phyloP scores from a whole-genome alignment of 2,888 invertebrate genomes.

The Cheilosia impressa region DNA sequence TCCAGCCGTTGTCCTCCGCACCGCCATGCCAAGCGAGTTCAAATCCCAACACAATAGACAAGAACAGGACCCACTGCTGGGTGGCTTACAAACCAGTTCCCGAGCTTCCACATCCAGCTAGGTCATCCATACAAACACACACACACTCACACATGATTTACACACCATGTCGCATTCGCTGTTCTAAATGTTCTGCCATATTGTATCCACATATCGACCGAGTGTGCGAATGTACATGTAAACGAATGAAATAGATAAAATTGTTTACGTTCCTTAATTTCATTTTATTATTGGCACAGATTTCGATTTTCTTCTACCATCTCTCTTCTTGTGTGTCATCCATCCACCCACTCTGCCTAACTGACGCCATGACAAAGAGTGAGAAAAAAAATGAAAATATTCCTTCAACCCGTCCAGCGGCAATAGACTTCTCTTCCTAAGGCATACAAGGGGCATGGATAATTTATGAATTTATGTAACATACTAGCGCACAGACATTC shows the following conservation, averaged over 20 bases:
- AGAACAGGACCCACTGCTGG: slow-evolving; percentile 67
- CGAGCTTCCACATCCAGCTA: slow-evolving; percentile 44
- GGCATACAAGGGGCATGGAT: slow-evolving; percentile 24
- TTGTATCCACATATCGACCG: neutral
- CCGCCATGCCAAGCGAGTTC: slow-evolving; percentile 18
- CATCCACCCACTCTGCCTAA: slow-evolving; percentile 64
- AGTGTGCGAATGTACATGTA: neutral
- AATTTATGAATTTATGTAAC: slow-evolving; percentile 75
- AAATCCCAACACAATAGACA: slow-evolving; percentile 53
- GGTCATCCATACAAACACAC: slow-evolving; percentile 64
- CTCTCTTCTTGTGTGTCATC: slow-evolving; percentile 1
- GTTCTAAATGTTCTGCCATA: neutral
- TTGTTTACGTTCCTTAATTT: slow-evolving; percentile 75
- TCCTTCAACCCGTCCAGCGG: slow-evolving; percentile 51
- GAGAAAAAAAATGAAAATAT: neutral
- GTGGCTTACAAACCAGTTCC: slow-evolving; percentile 65
- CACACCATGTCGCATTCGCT: slow-evolving; percentile 24
- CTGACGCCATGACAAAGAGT: slow-evolving; percentile 60
- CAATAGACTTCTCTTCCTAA: slow-evolving; percentile 1
- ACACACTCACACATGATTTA: slow-evolving; percentile 52
- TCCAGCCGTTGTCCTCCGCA: slow-evolving; percentile 31
- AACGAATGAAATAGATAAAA: slow-evolving; percentile 59
- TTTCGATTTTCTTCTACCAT: slow-evolving; percentile 58
- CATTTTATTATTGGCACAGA: slow-evolving; percentile 75
- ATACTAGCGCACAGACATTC: slow-evolving; percentile 59